Conservation (phyloP, 2,888 invertebrate genomes). For the Cataglyphis albicans region DNA sequence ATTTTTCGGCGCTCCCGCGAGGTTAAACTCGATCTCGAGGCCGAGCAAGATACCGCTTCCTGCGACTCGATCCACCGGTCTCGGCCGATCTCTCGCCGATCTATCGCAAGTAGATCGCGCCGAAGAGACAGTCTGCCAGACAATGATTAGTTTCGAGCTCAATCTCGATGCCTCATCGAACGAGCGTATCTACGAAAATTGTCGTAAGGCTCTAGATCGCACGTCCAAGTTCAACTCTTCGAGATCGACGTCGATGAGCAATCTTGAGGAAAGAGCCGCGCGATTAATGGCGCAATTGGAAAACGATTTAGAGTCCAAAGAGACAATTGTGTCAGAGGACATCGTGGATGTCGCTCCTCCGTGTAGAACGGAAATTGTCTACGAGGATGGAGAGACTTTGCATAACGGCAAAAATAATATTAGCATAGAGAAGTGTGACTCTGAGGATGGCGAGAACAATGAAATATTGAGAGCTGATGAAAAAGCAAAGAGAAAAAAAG, state of each 20-base stretch:
- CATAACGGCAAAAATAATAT: slow-evolving; percentile 46
- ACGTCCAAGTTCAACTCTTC: background rate
- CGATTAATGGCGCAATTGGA: slow-evolving; percentile 82
- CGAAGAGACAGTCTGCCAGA: slow-evolving; percentile 72
- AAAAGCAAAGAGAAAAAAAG: background rate
- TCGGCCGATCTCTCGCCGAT: slow-evolving; percentile 84
- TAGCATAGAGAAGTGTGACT: slow-evolving; percentile 24
- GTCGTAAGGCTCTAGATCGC: slow-evolving; percentile 74
- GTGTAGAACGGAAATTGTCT: slow-evolving; percentile 63
- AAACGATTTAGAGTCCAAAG: slow-evolving; percentile 81
- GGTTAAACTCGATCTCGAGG: slow-evolving; percentile 71
- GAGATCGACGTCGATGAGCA: slow-evolving; percentile 57
- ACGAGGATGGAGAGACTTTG: slow-evolving; percentile 62
- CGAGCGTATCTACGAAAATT: slow-evolving; percentile 82
- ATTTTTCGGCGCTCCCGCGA: slow-evolving; percentile 63
- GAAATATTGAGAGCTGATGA: background rate
- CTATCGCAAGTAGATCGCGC: slow-evolving; percentile 82
- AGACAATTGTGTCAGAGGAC: slow-evolving; percentile 69
- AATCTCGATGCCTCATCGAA: slow-evolving; percentile 80
- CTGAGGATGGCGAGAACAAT: background rate
- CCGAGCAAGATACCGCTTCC: slow-evolving; percentile 83
- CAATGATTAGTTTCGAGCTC: slow-evolving; percentile 57
- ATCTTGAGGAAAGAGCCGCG: slow-evolving; percentile 82
- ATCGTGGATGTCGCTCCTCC: slow-evolving; percentile 58
- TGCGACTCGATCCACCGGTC: slow-evolving; percentile 75